Evolutionary conservation across 1,140 invertebrate genomes (phyloP).

Genomic region (Drosophila repletoides): DNA sequence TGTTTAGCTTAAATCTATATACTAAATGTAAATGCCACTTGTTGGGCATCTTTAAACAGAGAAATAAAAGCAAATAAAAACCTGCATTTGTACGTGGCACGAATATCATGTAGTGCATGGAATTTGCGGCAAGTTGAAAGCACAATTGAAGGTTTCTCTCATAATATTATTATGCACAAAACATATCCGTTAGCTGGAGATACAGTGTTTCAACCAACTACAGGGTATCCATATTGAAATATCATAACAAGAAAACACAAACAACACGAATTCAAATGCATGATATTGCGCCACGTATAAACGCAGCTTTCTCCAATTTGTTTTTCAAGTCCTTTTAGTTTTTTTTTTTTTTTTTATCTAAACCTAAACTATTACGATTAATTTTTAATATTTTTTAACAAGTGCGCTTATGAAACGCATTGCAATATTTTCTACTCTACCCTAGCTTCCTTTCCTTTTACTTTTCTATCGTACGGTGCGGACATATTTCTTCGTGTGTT

Average conservation of each 20-base stretch:
- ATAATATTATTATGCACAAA: conserved; percentile 18
- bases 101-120: conserved; percentile 18
- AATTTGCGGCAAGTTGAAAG: background rate
- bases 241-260: conserved; percentile 5
- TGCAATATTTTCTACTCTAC: conserved; percentile 58
- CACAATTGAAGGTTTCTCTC: conserved; percentile 34
- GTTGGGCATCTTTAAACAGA: conserved; percentile 46
- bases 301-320: background rate
- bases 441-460: conserved; percentile 15
- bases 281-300: conserved; percentile 17
- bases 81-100: conserved; percentile 25
- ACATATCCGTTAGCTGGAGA: conserved; percentile 28
- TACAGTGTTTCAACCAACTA: background rate
- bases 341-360: conserved; percentile 13
- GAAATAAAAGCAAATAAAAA: conserved; percentile 40
- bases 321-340: conserved; percentile 1
- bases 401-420: conserved; percentile 77
- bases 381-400: conserved; percentile 36
- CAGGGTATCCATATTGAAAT: conserved; percentile 6
- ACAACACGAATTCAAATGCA: background rate
- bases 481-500: conserved; percentile 56
- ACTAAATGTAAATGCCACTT: conserved; percentile 14
- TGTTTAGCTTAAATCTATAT: background rate
- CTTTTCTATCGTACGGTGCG: conserved; percentile 33
- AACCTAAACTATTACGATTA: conserved; percentile 41